Evolutionary conservation across 2,113 vertebrate genomes (phyloP).

Genomic region (Tachysurus fulvidraco): DNA sequence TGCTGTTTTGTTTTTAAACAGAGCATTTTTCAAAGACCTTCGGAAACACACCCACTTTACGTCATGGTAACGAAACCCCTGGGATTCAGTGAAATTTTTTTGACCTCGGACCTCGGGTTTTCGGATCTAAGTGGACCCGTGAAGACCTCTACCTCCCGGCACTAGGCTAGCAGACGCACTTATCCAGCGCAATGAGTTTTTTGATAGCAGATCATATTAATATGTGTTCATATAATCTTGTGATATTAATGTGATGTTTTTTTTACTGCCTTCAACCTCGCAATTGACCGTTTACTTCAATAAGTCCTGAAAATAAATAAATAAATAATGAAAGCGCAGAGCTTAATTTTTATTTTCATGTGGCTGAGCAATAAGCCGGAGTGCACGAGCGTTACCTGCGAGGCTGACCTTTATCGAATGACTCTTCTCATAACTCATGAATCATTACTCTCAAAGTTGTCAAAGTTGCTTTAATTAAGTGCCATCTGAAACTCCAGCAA

Average conservation of each 20-base stretch:
- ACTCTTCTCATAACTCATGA: slow-evolving; percentile 15
- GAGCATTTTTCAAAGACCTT: no score
- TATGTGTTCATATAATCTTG: no score
- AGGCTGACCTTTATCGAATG: slow-evolving; percentile 41
- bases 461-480: slow-evolving; percentile 35
- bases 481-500: neutral
- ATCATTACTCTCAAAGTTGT: slow-evolving; percentile 5
- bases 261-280: neutral
- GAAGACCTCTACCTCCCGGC: no score
- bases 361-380: neutral
- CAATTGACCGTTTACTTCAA: neutral
- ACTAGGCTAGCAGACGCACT: no score
- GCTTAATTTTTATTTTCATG: neutral
- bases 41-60: no score
- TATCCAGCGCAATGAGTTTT: no score
- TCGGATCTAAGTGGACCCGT: no score
- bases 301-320: neutral
- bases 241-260: no score
- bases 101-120: no score
- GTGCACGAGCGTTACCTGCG: neutral
- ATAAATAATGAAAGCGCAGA: neutral
- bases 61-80: no score
- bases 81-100: no score
- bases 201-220: neutral
- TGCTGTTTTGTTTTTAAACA: no score